Base-by-base conservation (phyloP, 2,113 vertebrate genomes). In the Prionailurus viverrinus region DNA sequence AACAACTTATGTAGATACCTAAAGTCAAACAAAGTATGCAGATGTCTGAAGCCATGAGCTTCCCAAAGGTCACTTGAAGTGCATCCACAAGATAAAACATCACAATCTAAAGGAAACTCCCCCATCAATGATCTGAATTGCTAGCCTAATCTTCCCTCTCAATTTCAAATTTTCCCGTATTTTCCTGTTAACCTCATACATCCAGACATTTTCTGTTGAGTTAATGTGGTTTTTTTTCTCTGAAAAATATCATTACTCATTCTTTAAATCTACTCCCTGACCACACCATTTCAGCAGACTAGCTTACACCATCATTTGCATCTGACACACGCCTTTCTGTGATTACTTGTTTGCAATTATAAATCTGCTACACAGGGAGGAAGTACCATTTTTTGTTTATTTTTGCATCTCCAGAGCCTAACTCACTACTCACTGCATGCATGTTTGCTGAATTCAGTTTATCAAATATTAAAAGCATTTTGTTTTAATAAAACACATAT, bases 151-250 rank as follows among this genome's bases (percentile, higher is more conserved):
- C 61, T 36, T 94, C 31, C 68, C 41, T 95, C 19, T 86, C 51
- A 13, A 3, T 91, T 89, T 93, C 66, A 89, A 65, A 96, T 41
- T 86, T 95, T 94, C 90, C 76, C 74, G 21, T 78, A 33, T 66
- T 63, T 93, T 93, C 76, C 39, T 76, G 36, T 85, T 45, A 65
- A 55, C 63, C n/a, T 92, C 66, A 65, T 31, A 61, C 23, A 85
- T 84, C 6, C 15, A 89, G 36, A 84, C n/a, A 69, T 87, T 96
- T 83, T 79, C 81, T 55, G 79, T 11, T 53, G n/a, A 92, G 36
- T 55, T 73, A 74, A 61, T 45, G 25, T 80, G 31, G 2, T 29
- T 92, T 95, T 45, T 19, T 95, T 84, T 90, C n/a, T 58, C 48
- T 84, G 41, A 29, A 80, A 65, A 36, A 51, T 13, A 18, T 80